Conservation (phyloP, 2,113 vertebrate genomes). For the Hydrolagus affinis region DNA sequence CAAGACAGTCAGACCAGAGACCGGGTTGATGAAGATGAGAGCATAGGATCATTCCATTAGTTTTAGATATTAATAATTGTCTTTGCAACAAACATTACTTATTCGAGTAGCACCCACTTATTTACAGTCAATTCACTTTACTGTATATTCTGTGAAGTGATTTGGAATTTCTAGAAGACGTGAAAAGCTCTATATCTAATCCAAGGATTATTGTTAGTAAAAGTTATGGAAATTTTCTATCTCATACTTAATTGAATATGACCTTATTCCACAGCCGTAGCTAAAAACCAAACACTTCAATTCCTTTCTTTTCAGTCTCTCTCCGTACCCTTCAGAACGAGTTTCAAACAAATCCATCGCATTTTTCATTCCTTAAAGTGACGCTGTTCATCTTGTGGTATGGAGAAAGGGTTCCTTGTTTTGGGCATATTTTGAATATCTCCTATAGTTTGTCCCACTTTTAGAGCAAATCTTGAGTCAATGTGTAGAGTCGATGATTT, state of each 20-base stretch:
- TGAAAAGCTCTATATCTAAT: too few species aligned
- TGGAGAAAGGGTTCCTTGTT: not conserved
- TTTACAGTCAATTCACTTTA: too few species aligned
- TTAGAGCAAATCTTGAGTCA: not conserved
- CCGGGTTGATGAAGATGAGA: too few species aligned
- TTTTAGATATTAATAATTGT: too few species aligned
- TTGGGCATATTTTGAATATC: not conserved
- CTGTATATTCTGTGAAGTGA: too few species aligned
- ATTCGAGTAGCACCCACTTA: too few species aligned
- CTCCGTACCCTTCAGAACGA: not conserved
- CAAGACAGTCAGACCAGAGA: too few species aligned
- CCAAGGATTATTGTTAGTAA: not conserved
- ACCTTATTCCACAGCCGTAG: not conserved
- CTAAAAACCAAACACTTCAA: not conserved
- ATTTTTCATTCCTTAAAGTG: not conserved
- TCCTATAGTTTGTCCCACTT: not conserved
- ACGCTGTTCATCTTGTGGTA: not conserved
- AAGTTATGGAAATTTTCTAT: not conserved
- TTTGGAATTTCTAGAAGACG: too few species aligned
- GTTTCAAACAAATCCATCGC: not conserved
- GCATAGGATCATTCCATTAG: too few species aligned
- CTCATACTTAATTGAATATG: not conserved
- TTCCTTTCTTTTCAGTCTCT: not conserved
- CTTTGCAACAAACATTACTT: too few species aligned
- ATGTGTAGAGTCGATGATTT: not conserved